Conservation (phyloP, 2,113 vertebrate species). For the Engraulis encrasicolus region DNA sequence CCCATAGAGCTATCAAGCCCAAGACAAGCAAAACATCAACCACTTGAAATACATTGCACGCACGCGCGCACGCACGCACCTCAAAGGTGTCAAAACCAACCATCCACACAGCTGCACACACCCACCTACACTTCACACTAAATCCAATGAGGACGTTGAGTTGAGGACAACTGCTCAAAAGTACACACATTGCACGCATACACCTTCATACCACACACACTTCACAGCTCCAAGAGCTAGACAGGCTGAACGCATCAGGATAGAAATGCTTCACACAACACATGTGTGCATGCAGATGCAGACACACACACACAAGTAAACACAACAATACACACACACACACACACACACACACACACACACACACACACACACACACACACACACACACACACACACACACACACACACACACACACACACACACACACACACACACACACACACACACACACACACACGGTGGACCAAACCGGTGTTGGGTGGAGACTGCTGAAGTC, state of each 20-base stretch:
- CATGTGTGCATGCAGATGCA: background rate
- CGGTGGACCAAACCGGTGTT: background rate
- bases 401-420: background rate
- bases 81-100: too few species aligned
- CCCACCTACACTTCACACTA: background rate
- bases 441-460: background rate
- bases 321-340: background rate
- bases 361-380: background rate
- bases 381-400: background rate
- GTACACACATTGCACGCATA: too few species aligned
- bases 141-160: too few species aligned
- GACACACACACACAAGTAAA: background rate
- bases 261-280: background rate
- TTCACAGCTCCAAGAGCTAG: too few species aligned
- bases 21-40: too few species aligned
- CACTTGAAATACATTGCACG: too few species aligned
- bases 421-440: background rate
- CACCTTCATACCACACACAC: too few species aligned
- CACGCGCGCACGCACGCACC: background rate
- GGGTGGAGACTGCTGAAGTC: background rate
- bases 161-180: too few species aligned
- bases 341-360: background rate
- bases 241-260: too few species aligned
- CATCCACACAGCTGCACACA: constrained; percentile 13
- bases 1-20: too few species aligned